Evolutionary conservation across 2,888 invertebrate genomes (phyloP), one percentile per base, ranked within the genome.

Genomic region (Lottia gigantea): DNA sequence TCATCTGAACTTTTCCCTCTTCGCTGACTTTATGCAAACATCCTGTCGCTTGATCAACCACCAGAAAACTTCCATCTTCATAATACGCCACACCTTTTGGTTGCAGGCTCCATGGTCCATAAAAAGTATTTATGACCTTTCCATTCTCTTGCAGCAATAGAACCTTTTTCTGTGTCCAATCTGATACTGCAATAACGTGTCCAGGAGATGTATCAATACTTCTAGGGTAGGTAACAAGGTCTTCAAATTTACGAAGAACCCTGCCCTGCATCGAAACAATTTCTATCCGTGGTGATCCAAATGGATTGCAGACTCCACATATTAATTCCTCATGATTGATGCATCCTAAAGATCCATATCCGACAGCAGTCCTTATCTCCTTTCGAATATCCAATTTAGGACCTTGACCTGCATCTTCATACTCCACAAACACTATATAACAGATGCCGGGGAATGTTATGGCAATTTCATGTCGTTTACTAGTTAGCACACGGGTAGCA

Each of bases 91-190:
- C 15, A 62, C 62, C 68, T 25, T 25, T 68, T 19, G 68, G 68
- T 25, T 68, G 62, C 2, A 45, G 61, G 6, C 25, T 16, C 7
- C 25, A 23, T 6, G 31, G 46, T 11, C 68, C 68, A 45, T 46
- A 26, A 15, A 62, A 63, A 3, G 46, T 23, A 11, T 23, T 23
- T 7, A 46, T 16, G 46, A 68, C 26, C 0, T 16, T 0, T 1
- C 63, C 62, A 23, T 23, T 25, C 7, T 49, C 45, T 25, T 31
- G 25, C 11, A 68, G 19, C 45, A 68, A 19, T 19, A 62, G 11
- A 12, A 68, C 68, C 25, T 62, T 46, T 25, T 46, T 68, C 15
- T 62, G 46, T 62, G 62, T 68, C 68, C 68, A 68, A 26, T 68
- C 68, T n/a, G 62, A 68, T 26, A 68, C 15, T 46, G 62, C 68